phyloP scores from a whole-genome alignment of 2,888 invertebrate species.

The Euclidia mi region DNA sequence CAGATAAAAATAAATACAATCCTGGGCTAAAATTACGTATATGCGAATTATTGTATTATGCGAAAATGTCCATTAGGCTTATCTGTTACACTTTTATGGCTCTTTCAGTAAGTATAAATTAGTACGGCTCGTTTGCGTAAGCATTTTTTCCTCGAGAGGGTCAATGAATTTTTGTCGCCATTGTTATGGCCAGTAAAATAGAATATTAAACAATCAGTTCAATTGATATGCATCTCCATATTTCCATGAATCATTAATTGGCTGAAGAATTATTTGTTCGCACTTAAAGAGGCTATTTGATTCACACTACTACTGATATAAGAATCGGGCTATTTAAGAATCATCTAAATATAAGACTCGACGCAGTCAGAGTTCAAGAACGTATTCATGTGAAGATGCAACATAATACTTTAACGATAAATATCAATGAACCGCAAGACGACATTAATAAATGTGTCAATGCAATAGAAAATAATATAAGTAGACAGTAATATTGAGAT shows the following conservation, averaged over 20 bases:
- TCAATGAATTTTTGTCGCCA: too few relatives aligned
- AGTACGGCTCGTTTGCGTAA: too few relatives aligned
- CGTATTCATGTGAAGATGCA: slow-evolving; percentile 41
- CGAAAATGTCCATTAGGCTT: too few relatives aligned
- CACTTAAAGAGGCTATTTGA: background rate
- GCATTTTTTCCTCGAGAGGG: too few relatives aligned
- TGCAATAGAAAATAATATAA: slow-evolving; percentile 20
- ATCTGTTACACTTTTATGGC: too few relatives aligned
- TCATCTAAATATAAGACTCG: slow-evolving; percentile 8
- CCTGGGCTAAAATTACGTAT: too few relatives aligned
- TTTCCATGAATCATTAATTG: background rate
- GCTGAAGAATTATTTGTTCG: background rate
- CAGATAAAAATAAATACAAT: too few relatives aligned
- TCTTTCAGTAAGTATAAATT: too few relatives aligned
- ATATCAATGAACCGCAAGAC: slow-evolving; percentile 44
- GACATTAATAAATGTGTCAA: slow-evolving; percentile 36
- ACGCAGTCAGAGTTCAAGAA: slow-evolving; percentile 32
- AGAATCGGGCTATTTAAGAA: slow-evolving; percentile 17
- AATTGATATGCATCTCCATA: too few relatives aligned
- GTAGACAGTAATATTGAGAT: background rate
- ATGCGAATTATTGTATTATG: too few relatives aligned
- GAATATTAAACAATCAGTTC: too few relatives aligned
- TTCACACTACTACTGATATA: background rate
- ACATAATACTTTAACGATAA: slow-evolving; percentile 29
- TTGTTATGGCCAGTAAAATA: too few relatives aligned